Conservation (phyloP, 1,140 invertebrate genomes). For the Musca vetustissima region DNA sequence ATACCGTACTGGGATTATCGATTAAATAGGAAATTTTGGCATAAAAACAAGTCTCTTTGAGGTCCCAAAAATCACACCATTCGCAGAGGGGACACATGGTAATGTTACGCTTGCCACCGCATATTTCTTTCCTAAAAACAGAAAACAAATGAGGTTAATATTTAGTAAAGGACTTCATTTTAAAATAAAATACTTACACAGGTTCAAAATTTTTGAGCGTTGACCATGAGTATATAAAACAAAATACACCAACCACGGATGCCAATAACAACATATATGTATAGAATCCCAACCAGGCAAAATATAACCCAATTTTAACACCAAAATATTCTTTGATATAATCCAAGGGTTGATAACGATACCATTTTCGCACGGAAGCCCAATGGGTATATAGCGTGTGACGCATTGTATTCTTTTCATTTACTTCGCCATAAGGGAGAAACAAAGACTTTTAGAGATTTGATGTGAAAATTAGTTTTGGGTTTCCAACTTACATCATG, state of each 20-base stretch:
- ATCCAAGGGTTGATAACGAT: constrained; percentile 86
- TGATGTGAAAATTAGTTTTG: not conserved
- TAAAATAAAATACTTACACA: constrained; percentile 60
- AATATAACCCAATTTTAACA: constrained; percentile 92
- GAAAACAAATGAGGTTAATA: constrained; percentile 22
- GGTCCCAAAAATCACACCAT: constrained; percentile 85
- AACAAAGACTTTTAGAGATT: not conserved
- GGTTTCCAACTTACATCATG: constrained; percentile 73
- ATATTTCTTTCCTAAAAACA: constrained; percentile 76
- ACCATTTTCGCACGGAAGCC: constrained; percentile 78
- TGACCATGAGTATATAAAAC: constrained; percentile 77
- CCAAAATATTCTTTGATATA: constrained; percentile 91
- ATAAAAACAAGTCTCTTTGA: constrained; percentile 84
- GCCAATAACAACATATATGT: constrained; percentile 90
- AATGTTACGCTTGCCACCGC: constrained; percentile 59
- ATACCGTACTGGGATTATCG: constrained; percentile 91
- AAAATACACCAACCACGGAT: constrained; percentile 78
- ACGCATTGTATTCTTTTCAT: constrained; percentile 68
- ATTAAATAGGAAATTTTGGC: constrained; percentile 90
- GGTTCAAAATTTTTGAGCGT: constrained; percentile 73
- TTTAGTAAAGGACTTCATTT: not conserved
- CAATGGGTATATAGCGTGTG: constrained; percentile 81
- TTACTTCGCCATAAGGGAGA: constrained; percentile 67
- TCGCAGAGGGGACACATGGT: constrained; percentile 87
- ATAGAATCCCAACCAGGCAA: constrained; percentile 97